phyloP scores from a whole-genome alignment of 2,888 invertebrate genomes.

The Clitarchus hookeri region DNA sequence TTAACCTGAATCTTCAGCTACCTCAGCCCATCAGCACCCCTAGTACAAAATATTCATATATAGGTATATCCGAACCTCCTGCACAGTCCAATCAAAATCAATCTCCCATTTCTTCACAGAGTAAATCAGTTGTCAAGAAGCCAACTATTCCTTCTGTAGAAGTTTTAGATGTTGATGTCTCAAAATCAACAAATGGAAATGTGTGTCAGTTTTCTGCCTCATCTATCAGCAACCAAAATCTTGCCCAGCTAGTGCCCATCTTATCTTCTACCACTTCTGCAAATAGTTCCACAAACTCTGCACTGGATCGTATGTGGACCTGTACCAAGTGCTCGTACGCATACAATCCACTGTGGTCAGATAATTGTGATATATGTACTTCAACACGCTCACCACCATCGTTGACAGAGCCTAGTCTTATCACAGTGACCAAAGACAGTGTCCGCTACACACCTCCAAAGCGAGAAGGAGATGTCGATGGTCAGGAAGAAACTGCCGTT shows the following conservation, averaged over 20 bases:
- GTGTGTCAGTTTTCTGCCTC: conserved; percentile 23
- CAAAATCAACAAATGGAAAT: conserved; percentile 37
- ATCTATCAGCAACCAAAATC: conserved; percentile 28
- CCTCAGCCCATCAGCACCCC: conserved; percentile 41
- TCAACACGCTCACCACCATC: conserved; percentile 66
- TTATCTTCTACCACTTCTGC: conserved; percentile 34
- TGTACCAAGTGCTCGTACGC: conserved; percentile 88
- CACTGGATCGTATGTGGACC: conserved; percentile 73
- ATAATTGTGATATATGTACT: conserved; percentile 82
- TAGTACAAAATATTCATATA: conserved; percentile 49
- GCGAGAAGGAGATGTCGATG: conserved; percentile 41
- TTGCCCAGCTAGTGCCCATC: conserved; percentile 2
- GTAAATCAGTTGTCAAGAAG: conserved; percentile 27
- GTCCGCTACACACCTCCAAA: conserved; percentile 54
- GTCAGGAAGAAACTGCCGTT: conserved; percentile 27
- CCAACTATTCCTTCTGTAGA: conserved; percentile 31
- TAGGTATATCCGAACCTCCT: conserved; percentile 49
- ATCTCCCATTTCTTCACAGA: conserved; percentile 22
- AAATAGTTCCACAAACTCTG: conserved; percentile 34
- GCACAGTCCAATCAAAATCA: conserved; percentile 28
- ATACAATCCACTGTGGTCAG: conserved; percentile 80
- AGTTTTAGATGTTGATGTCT: conserved; percentile 33
- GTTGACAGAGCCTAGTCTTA: conserved; percentile 67
- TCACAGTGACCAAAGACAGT: conserved; percentile 66
- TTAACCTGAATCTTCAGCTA: conserved; percentile 55